Percentiles rank a stretch among this genome's conserved stretches.
These are phyloP conservation scores for Nasalis larvatus DNA, from an alignment of 2,113 vertebrate genomes.

Conservation along the genomic window DNA sequence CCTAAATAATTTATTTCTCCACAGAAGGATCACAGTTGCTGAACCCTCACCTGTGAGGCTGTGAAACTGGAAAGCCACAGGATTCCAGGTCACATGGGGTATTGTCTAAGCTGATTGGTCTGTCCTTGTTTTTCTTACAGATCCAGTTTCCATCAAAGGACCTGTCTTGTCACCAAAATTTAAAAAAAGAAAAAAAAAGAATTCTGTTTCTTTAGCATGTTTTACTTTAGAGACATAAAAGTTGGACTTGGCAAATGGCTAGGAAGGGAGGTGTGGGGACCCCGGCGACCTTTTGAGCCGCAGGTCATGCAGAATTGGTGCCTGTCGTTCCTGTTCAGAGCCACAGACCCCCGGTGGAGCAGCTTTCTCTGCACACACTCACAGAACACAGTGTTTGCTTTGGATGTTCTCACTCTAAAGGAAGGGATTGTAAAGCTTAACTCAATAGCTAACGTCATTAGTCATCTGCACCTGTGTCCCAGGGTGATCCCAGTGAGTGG, in stretches of 20 bases:
- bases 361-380: background rate
- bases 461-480: accelerated
- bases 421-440: background rate
- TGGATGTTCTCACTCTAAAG: background rate
- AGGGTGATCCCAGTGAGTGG: background rate
- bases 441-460: background rate
- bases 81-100: background rate
- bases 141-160: conserved; percentile 70
- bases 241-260: background rate
- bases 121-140: conserved; percentile 63
- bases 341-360: background rate
- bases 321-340: background rate
- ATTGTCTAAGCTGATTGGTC: background rate
- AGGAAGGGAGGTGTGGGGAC: background rate
- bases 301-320: background rate
- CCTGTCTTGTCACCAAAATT: conserved; percentile 68
- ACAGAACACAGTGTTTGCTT: background rate
- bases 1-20: background rate
- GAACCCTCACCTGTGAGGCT: background rate
- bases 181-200: background rate
- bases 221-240: background rate
- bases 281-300: background rate
- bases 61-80: background rate
- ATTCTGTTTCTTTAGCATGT: background rate
- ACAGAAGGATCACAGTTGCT: background rate